Evolutionary conservation across 1,140 invertebrate species (phyloP), one percentile per base, ranked within the genome.

Genomic region (Drosophila sp.): DNA sequence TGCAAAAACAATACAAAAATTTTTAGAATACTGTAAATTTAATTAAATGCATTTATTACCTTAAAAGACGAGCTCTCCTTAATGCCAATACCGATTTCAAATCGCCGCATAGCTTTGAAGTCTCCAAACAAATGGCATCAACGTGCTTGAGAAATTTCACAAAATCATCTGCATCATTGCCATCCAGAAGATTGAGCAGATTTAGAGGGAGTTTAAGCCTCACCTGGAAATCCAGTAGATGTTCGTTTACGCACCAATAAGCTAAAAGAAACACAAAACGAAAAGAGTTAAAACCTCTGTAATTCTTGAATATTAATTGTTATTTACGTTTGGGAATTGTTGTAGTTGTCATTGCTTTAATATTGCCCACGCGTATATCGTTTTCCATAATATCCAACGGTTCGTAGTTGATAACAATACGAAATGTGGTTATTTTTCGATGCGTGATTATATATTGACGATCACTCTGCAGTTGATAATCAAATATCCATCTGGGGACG

Each of bases 151-250:
- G 21, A 14, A 82, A 76, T 40, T 61, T 54, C 0, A 57, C 8
- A 16, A 87, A 43, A 2, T 51, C 48, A 27, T 61, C 36, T 4
- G 61, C 65, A 27, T 57, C 25, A n/a, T 65, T 81, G 21, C 76
- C 72, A 11, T 67, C 82, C 0, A 87, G 34, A 2, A 51, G 36
- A 13, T 66, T 43, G 0, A 13, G n/a, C 2, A 76, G 61, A 36
- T 79, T 89, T 0, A 69, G 1, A 2, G 82, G 82, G 13, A 87
- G 21, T 38, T 67, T 76, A 8, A 87, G 78, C 11, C 61, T 57
- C 7, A 87, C 41, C 32, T 87, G 83, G n/a, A 79, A 87, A 46
- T 89, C 43, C 11, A 78, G 32, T 7, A 78, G 43, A 38, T 87
- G 61, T 2, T 76, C 72, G 14, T 43, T 54, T 4, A 34, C 21